Conservation (phyloP, 2,797 vertebrate genomes). For the Lemur catta region DNA sequence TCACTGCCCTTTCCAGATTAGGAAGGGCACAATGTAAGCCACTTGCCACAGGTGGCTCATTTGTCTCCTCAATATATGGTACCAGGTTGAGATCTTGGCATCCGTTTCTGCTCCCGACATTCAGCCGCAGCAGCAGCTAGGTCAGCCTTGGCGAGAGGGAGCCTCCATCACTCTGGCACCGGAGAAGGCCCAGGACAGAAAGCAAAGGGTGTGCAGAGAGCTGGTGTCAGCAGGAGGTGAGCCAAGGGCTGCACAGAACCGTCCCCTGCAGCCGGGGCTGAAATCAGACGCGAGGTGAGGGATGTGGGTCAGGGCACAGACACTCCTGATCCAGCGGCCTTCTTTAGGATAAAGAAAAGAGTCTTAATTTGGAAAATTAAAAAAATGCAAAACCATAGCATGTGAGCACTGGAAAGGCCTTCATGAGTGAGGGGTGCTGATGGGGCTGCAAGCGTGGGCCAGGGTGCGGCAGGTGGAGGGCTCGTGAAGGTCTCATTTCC, state of each 20-base stretch:
- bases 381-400: neutral
- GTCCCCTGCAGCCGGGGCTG: neutral
- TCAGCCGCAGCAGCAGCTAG: neutral
- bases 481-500: neutral
- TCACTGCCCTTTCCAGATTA: neutral
- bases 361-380: neutral
- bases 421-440: neutral
- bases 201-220: neutral
- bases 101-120: neutral
- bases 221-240: neutral
- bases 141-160: neutral
- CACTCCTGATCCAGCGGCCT: neutral
- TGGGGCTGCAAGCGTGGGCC: neutral
- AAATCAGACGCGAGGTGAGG: neutral
- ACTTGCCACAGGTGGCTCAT: neutral
- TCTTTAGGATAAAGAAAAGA: neutral
- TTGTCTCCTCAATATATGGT: neutral
- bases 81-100: neutral
- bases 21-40: neutral
- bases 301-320: neutral
- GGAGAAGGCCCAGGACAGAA: neutral
- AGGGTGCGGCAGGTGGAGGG: neutral
- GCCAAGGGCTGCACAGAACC: neutral
- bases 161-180: neutral
- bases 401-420: neutral